phyloP scores from a whole-genome alignment of 2,113 vertebrate species.

The Dromas ardeola region DNA sequence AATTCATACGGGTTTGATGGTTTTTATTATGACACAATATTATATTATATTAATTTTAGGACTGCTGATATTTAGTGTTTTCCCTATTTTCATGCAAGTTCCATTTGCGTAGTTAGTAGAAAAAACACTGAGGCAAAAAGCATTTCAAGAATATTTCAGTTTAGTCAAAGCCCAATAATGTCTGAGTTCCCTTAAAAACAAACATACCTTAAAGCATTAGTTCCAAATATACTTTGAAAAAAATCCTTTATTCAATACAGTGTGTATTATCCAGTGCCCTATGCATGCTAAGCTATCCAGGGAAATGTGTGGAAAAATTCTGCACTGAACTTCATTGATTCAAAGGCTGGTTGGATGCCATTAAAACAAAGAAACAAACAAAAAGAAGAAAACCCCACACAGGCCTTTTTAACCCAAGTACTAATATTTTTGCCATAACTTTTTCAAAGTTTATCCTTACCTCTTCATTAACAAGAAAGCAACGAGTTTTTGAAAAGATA shows the following conservation, averaged over 20 bases:
- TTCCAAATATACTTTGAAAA: background rate
- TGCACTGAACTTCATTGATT: background rate
- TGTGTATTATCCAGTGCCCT: background rate
- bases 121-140: background rate
- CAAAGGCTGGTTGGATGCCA: background rate
- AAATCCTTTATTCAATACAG: background rate
- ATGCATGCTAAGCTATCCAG: background rate
- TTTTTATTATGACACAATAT: background rate
- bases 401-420: background rate
- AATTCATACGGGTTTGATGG: background rate
- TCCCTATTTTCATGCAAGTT: background rate
- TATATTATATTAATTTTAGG: background rate
- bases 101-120: background rate
- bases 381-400: background rate
- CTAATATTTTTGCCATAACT: background rate
- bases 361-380: background rate
- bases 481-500: background rate
- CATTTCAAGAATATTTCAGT: background rate
- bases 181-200: background rate
- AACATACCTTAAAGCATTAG: background rate
- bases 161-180: background rate
- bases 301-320: background rate
- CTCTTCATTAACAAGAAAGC: background rate
- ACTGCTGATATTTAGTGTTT: background rate
- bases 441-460: background rate